A percentile compares a stretch with the other conserved stretches of the same genome.
Conservation (phyloP, 1,140 invertebrate genomes). For the Drosophila simulans region DNA sequence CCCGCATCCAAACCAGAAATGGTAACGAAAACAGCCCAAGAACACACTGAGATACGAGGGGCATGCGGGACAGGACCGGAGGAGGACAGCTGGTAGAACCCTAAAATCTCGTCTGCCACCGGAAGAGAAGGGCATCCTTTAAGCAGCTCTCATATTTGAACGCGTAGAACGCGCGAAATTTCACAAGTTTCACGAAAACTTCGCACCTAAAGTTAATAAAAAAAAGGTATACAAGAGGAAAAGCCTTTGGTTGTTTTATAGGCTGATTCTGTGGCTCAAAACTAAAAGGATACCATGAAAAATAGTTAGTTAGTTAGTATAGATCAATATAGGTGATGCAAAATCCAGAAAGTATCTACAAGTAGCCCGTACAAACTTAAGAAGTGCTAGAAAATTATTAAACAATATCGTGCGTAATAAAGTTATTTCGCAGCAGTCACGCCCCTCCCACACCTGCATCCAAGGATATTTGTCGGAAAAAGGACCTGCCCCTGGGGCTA, state of each 20-base stretch:
- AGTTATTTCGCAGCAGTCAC: conserved; percentile 20
- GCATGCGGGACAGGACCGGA: conserved; percentile 23
- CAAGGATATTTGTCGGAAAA: conserved; percentile 17
- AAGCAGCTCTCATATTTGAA: conserved; percentile 43
- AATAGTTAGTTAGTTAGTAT: neutral
- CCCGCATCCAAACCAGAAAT: conserved; percentile 48
- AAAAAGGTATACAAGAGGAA: neutral
- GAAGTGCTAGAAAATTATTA: conserved; percentile 3
- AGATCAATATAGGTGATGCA: neutral
- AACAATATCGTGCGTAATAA: conserved; percentile 38
- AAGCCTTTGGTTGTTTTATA: neutral
- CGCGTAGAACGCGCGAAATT: conserved; percentile 47
- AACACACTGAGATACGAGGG: conserved; percentile 2
- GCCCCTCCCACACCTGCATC: neutral
- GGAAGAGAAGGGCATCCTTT: conserved; percentile 17
- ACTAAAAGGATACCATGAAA: neutral
- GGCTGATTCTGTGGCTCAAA: neutral
- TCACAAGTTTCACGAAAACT: conserved; percentile 51
- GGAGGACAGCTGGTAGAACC: conserved; percentile 32
- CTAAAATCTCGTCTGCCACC: conserved; percentile 2
- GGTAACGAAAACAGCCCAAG: conserved; percentile 45
- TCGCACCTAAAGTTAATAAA: conserved; percentile 18
- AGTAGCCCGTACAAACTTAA: too few species aligned
- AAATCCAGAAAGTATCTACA: too few species aligned
- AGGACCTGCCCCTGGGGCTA: conserved; percentile 57